Evolutionary conservation across 23 tunicate species (phyloP).

Genomic region (Trididemnum clinides): DNA sequence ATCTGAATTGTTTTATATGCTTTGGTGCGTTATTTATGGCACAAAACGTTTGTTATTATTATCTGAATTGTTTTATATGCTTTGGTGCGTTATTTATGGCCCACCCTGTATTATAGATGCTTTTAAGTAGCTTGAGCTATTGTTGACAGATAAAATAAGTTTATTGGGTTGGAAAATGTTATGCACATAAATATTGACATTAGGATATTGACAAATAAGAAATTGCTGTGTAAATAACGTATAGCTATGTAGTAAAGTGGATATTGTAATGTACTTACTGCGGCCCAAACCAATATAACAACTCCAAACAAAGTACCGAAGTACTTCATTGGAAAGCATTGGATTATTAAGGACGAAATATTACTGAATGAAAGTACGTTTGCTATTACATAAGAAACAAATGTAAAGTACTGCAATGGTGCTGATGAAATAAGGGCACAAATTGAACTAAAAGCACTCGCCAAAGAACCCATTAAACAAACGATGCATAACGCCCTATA

Average conservation of each 20-base stretch:
- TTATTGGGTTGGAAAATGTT: not conserved
- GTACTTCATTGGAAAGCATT: not conserved
- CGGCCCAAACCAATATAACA: not conserved
- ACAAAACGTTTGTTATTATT: too few relatives aligned
- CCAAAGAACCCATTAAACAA: not conserved
- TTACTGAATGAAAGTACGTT: not conserved
- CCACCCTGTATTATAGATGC: too few relatives aligned
- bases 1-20: too few relatives aligned
- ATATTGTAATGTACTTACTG: not conserved
- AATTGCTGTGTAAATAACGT: conserved; percentile 1
- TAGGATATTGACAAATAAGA: not conserved
- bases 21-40: too few relatives aligned
- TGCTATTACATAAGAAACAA: not conserved
- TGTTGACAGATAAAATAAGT: not conserved
- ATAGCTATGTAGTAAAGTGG: not conserved
- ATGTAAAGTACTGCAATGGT: not conserved
- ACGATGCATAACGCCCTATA: not conserved
- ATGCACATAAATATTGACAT: not conserved
- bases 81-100: too few relatives aligned
- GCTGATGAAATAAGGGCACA: not conserved
- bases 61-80: too few relatives aligned
- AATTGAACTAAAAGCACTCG: not conserved
- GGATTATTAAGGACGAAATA: not conserved
- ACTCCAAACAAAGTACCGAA: conserved; percentile 6
- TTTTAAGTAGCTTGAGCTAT: too few relatives aligned